A percentile compares a stretch with the other conserved stretches of the same genome.
Conservation (phyloP, 64 coral and sea anemone genomes). For the Exaiptasia diaphana region DNA sequence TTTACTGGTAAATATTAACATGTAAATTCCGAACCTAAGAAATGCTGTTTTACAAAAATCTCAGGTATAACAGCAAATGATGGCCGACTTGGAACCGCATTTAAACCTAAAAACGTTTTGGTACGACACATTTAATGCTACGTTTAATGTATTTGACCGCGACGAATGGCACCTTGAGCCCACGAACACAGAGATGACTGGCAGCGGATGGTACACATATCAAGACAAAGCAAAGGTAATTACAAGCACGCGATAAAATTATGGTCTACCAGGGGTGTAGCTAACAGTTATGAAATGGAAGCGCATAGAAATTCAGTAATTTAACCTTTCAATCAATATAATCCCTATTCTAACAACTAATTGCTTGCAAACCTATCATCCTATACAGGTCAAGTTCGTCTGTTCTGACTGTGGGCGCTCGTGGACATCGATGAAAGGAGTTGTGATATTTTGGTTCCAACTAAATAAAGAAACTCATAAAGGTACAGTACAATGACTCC, state of each 20-base stretch:
- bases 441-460: slow-evolving; percentile 32
- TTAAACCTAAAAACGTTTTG: background rate
- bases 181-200: background rate
- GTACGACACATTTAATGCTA: background rate
- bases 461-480: background rate
- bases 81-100: too few relatives aligned
- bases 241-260: too few relatives aligned
- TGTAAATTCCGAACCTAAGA: too few relatives aligned
- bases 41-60: too few relatives aligned
- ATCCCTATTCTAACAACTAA: too few relatives aligned
- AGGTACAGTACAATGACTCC: background rate
- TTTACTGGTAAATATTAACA: too few relatives aligned
- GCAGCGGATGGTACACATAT: background rate
- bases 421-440: slow-evolving; percentile 30
- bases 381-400: slow-evolving; percentile 13
- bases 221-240: background rate
- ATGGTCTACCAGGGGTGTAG: too few relatives aligned
- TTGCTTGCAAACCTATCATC: too few relatives aligned
- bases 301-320: too few relatives aligned
- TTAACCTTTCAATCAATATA: too few relatives aligned
- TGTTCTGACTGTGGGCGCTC: background rate
- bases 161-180: slow-evolving; percentile 18
- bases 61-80: too few relatives aligned
- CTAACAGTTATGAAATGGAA: too few relatives aligned
- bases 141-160: background rate